Conservation (phyloP, 2,113 vertebrate species). For the Bos indicus region DNA sequence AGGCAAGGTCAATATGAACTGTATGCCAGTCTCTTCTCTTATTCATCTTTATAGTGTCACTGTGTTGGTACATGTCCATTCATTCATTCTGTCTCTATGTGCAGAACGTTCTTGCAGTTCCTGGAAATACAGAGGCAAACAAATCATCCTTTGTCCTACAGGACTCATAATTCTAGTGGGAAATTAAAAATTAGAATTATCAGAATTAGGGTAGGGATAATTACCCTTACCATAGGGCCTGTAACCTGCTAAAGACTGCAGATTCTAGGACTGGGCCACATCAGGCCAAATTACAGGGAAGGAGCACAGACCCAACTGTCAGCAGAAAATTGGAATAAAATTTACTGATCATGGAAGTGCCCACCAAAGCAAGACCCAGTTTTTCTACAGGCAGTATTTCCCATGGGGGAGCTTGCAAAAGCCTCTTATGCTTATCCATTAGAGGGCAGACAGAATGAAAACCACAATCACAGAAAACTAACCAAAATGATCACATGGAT, state of each 20-base stretch:
- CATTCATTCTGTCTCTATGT: background rate
- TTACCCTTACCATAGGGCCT: background rate
- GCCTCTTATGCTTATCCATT: background rate
- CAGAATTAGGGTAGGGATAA: background rate
- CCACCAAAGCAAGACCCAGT: background rate
- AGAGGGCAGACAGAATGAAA: background rate
- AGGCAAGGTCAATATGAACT: background rate
- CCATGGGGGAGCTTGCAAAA: background rate
- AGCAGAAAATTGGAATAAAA: background rate
- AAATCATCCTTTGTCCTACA: background rate
- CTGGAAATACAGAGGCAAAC: background rate
- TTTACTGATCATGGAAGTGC: background rate
- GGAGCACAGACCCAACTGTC: background rate
- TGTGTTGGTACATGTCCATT: too few species aligned
- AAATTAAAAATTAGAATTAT: background rate
- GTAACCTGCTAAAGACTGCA: background rate
- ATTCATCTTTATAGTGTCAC: background rate
- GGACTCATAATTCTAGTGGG: background rate
- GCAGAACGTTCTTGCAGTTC: too few species aligned
- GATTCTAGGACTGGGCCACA: background rate
- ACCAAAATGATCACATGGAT: background rate
- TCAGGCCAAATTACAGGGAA: background rate
- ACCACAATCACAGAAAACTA: background rate
- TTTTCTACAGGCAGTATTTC: background rate
- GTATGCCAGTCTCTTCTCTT: background rate